A percentile compares a stretch with the other conserved stretches of the same genome.
These are phyloP conservation scores for Triplophysa tibetana DNA, from an alignment of 2,113 vertebrate species.

Conservation along the genomic window DNA sequence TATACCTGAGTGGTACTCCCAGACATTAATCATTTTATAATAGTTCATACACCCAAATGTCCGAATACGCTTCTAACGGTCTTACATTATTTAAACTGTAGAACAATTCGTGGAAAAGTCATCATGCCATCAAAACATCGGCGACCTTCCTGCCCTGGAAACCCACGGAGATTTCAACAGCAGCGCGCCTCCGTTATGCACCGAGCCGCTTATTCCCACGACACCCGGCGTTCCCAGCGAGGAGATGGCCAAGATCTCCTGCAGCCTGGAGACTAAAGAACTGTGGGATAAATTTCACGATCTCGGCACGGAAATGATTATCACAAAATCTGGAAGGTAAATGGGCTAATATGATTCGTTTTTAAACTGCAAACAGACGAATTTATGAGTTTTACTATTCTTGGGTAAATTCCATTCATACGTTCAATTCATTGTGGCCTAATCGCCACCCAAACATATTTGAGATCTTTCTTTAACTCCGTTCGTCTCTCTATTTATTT, in stretches of 20 bases:
- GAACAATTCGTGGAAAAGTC: constrained; percentile 98
- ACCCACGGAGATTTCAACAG: constrained; percentile 80
- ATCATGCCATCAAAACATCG: constrained; percentile 83
- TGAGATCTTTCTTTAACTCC: no score
- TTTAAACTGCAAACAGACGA: neutral
- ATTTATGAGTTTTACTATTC: neutral
- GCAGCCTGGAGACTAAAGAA: constrained; percentile 96
- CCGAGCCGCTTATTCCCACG: constrained; percentile 94
- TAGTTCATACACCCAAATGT: neutral
- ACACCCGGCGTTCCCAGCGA: constrained; percentile 89
- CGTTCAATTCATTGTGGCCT: no score
- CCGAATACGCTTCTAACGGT: neutral
- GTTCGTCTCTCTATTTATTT: neutral
- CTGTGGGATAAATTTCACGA: constrained; percentile 99
- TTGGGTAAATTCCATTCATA: no score
- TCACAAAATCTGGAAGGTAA: constrained; percentile 97
- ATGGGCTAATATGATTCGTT: neutral
- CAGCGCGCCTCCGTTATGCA: constrained; percentile 80
- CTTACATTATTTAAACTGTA: constrained; percentile 57
- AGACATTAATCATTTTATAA: no score
- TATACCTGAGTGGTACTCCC: no score
- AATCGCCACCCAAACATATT: no score
- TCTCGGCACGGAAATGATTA: constrained; percentile 98
- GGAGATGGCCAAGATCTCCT: constrained; percentile 97
- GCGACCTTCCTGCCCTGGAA: constrained; percentile 84